These are phyloP conservation scores for Hypothenemus hampei DNA, from an alignment of 1,140 invertebrate species.

Conservation along the genomic window DNA sequence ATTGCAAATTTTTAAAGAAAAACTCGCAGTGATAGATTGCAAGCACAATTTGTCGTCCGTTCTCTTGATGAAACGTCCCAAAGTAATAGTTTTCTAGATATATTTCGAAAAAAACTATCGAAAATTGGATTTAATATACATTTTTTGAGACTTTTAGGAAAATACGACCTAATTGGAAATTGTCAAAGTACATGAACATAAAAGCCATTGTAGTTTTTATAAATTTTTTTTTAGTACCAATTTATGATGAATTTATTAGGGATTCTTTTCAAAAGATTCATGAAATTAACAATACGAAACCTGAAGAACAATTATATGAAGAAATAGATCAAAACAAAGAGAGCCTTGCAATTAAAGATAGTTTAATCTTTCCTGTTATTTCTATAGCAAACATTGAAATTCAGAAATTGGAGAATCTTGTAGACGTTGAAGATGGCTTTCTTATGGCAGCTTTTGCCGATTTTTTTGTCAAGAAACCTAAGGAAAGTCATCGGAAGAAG, in stretches of 20 bases:
- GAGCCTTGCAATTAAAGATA: neutral
- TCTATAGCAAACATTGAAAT: too few relatives aligned
- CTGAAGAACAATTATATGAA: neutral
- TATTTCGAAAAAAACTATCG: slow-evolving; percentile 35
- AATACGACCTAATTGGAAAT: slow-evolving; percentile 32
- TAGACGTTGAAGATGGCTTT: slow-evolving; percentile 39
- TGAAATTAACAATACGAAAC: slow-evolving; percentile 13
- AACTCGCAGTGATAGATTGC: neutral
- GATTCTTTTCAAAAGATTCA: slow-evolving; percentile 30
- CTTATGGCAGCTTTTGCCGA: slow-evolving; percentile 37
- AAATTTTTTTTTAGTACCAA: slow-evolving; percentile 31
- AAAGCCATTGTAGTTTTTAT: neutral
- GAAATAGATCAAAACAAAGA: neutral
- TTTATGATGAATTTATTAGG: slow-evolving; percentile 35
- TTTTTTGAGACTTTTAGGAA: slow-evolving; percentile 35
- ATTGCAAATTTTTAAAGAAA: neutral
- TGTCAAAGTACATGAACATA: slow-evolving; percentile 22
- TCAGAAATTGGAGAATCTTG: slow-evolving; percentile 35
- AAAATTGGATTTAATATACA: slow-evolving; percentile 40
- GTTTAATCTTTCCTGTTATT: too few relatives aligned
- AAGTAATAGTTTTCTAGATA: slow-evolving; percentile 31
- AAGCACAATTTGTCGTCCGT: slow-evolving; percentile 20
- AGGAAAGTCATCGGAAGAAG: neutral
- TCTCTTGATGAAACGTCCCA: slow-evolving; percentile 18
- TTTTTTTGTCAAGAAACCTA: slow-evolving; percentile 25